Evolutionary conservation across 2,113 vertebrate genomes (phyloP), one percentile per base, ranked within the genome.

Genomic region (Craseonycteris thonglongyai): DNA sequence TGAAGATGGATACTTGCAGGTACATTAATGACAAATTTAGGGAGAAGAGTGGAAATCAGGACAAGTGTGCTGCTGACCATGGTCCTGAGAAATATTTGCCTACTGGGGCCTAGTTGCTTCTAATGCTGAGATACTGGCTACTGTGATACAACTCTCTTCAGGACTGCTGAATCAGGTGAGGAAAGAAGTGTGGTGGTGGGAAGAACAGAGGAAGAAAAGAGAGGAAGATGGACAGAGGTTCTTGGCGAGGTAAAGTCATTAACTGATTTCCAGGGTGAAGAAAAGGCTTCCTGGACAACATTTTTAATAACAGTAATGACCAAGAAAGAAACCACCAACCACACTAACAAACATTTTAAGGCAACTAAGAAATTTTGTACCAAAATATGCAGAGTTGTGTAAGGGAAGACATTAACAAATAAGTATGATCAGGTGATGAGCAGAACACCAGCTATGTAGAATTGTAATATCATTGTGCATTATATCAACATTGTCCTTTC

Each of bases 11-110:
- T 68, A 49, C 71, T n/a, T 56, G 28, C 45, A 61, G 66, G 15
- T 28, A 68, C 1, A 38, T n/a, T 9, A 13, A 61, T 35, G 38
- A 78, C 7, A 56, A 80, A 82, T 5, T 40, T 47, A 72, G 54
- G 42, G 8, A 49, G 11, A n/a, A 7, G 13, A 86, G 14, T 12
- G 16, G 28, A 10, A 30, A 66, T 69, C 18, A 45, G 35, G 18
- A 47, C 16, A 28, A 6, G 28, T 14, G 4, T 24, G 47, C 28
- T 80, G 69, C 91, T 95, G 93, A 90, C 90, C 81, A n/a, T 90
- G 90, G 75, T 93, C 65, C 95, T 93, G 88, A 96, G 84, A 85
- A 95, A 76, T 38, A n/a, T 10, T 84, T 84, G 75, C 65, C 83
- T 82, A 9, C 18, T 22, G 22, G 4, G 33, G 21, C 51, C 49